Evolutionary conservation across 2,888 invertebrate species (phyloP).

Genomic region (Pollenia amentaria): DNA sequence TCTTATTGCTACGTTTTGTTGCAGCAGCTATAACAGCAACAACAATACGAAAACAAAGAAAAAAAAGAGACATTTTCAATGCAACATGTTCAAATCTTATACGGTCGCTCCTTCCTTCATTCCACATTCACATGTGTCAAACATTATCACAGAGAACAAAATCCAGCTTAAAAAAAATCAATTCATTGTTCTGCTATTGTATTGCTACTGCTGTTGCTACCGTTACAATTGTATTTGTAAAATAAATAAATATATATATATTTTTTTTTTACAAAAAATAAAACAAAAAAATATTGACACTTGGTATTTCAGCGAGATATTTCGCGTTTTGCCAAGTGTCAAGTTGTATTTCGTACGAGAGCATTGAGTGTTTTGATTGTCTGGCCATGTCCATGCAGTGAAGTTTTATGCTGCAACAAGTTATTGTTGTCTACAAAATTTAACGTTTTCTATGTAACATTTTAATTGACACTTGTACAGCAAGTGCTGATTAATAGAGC

Average conservation of each 20-base stretch:
- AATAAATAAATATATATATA: conserved; percentile 42
- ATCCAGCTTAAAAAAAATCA: conserved; percentile 25
- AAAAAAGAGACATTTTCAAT: conserved; percentile 55
- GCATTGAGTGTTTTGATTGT: conserved; percentile 57
- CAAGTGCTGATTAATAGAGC: conserved; percentile 43
- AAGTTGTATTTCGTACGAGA: conserved; percentile 51
- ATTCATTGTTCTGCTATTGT: conserved; percentile 70
- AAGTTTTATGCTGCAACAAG: conserved; percentile 43
- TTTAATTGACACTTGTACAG: conserved; percentile 61
- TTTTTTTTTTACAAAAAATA: conserved; percentile 18
- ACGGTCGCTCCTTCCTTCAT: conserved; percentile 63
- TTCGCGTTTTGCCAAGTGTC: conserved; percentile 68
- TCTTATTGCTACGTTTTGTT: conserved; percentile 25
- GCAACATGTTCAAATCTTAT: conserved; percentile 64
- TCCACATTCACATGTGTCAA: conserved; percentile 66
- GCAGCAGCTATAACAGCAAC: conserved; percentile 46
- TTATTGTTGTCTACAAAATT: conserved; percentile 59
- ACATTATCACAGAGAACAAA: conserved; percentile 57
- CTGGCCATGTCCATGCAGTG: conserved; percentile 1
- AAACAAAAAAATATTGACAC: conserved; percentile 58
- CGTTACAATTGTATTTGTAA: conserved; percentile 53
- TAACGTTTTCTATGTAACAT: conserved; percentile 28
- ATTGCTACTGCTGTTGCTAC: background rate
- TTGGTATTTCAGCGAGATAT: conserved; percentile 58
- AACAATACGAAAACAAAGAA: conserved; percentile 12